These are phyloP conservation scores for Hydrolagus colliei DNA, from an alignment of 2,797 vertebrate genomes.

Conservation along the genomic window DNA sequence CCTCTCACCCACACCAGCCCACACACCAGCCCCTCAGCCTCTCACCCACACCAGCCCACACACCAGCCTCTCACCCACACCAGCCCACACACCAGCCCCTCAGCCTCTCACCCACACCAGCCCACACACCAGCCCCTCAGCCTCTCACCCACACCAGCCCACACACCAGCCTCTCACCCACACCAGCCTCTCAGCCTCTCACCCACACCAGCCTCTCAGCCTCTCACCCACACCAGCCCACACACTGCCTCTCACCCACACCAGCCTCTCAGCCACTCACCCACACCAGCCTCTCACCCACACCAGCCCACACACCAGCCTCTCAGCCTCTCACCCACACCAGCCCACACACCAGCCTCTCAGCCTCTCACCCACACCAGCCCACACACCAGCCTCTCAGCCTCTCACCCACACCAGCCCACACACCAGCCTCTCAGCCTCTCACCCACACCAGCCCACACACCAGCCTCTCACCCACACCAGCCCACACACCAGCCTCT, in stretches of 20 bases:
- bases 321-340: constrained; percentile 38
- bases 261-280: constrained; percentile 39
- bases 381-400: constrained; percentile 46
- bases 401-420: constrained; percentile 41
- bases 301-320: constrained; percentile 45
- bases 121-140: constrained; percentile 37
- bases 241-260: no score
- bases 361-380: constrained; percentile 48
- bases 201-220: constrained; percentile 32
- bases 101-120: constrained; percentile 39
- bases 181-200: no score
- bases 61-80: constrained; percentile 40
- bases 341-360: constrained; percentile 41
- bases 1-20: constrained; percentile 48
- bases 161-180: constrained; percentile 43
- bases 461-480: constrained; percentile 42
- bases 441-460: constrained; percentile 51
- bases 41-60: constrained; percentile 43
- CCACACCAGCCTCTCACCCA: constrained; percentile 47
- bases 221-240: constrained; percentile 53
- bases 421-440: constrained; percentile 25
- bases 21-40: constrained; percentile 41
- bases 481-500: constrained; percentile 41
- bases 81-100: constrained; percentile 47
- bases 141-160: constrained; percentile 52